Conservation (phyloP, 2,888 invertebrate species). For the Seira ritae region DNA sequence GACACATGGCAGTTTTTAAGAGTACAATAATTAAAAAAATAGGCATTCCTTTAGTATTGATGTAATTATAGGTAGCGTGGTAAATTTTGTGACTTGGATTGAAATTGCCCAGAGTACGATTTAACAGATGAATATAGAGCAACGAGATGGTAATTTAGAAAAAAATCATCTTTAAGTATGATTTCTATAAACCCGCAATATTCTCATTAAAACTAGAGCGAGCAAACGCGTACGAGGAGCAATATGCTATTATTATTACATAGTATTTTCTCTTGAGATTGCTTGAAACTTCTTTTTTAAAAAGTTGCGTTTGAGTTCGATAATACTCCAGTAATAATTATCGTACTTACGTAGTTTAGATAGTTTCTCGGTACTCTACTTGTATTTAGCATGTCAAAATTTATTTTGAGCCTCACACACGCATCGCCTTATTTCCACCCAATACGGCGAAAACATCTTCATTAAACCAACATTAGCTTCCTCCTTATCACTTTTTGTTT, state of each 20-base stretch:
- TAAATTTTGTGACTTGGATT: no score
- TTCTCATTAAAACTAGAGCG: slow-evolving; percentile 8
- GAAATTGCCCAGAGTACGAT: no score
- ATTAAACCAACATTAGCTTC: slow-evolving; percentile 63
- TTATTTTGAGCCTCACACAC: neutral
- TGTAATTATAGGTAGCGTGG: no score
- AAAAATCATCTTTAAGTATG: neutral
- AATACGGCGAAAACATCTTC: slow-evolving; percentile 37
- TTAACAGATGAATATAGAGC: no score
- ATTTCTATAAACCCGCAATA: slow-evolving; percentile 5
- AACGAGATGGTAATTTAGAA: neutral
- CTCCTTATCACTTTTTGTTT: slow-evolving; percentile 44
- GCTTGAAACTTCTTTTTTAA: no score
- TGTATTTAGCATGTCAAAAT: neutral
- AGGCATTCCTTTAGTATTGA: no score
- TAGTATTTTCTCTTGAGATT: no score
- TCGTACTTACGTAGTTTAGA: no score
- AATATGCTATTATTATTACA: neutral
- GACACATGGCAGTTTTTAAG: no score
- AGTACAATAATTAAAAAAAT: no score
- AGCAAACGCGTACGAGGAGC: neutral
- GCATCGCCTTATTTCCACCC: neutral
- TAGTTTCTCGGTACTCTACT: neutral
- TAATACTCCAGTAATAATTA: no score
- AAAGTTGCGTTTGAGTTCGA: no score